Base-by-base conservation (phyloP, 2,888 invertebrate genomes). In the Rotaria macrura region DNA sequence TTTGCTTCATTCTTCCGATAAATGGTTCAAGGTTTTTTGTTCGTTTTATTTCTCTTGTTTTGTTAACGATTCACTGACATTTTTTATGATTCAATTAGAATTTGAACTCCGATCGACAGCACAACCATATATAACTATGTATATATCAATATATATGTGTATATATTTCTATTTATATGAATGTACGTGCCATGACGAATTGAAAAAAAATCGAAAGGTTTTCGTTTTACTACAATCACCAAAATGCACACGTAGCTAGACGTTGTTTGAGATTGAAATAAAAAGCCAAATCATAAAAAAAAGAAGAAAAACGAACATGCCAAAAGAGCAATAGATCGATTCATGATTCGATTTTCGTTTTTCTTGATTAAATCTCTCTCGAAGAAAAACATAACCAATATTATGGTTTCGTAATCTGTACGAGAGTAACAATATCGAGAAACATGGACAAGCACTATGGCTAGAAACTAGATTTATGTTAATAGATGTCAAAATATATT, bases 271-370 rank as follows among this genome's bases (percentile, higher is more conserved):
- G 34, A 65, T 29, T 14, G 6, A 65, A 65, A 34, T 65, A 65
- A 65, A 65, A 65, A 65, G 65, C 38, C 65, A 65, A 65, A 65
- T 65, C 65, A 38, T 65, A 65, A 65, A 65, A 65, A 65, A 14
- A 38, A 65, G 25, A 34, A n/a, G n/a, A n/a, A n/a, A 29, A 57
- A 57, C 55, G 25, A 57, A 57, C 25, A 57, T 57, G n/a, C n/a
- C 29, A 57, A n/a, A 57, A 57, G 65, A 38, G 38, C 65, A 65
- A 65, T 25, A 34, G 34, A 65, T 65, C 65, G 20, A 65, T 57
- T 29, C 12, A 29, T n/a, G n/a, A 47, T 47, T 9, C 14, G 14
- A 47, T 47, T 47, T 49, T 49, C n/a, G n/a, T 49, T 65, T 65
- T 14, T 29, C 17, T 34, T 34, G 34, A 65, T 65, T 29, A 20